phyloP scores from a whole-genome alignment of 1,140 invertebrate genomes.

The Procambarus virginalis region DNA sequence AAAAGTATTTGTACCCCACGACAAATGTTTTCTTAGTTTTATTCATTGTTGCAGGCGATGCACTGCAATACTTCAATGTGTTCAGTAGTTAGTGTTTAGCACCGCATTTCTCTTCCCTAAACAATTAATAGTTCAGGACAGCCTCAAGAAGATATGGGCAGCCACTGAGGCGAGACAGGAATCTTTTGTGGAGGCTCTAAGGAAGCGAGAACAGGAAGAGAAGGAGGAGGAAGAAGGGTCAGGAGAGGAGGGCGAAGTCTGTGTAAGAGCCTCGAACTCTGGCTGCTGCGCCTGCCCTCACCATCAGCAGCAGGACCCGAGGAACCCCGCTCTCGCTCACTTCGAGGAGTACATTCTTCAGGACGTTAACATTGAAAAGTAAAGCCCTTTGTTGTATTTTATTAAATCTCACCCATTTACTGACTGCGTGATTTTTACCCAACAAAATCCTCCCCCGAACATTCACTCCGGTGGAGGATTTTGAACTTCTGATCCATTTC shows the following conservation, averaged over 20 bases:
- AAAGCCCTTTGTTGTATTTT: not conserved
- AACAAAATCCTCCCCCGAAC: too few relatives aligned
- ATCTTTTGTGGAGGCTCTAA: too few relatives aligned
- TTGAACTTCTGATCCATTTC: too few relatives aligned
- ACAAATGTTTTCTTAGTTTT: too few relatives aligned
- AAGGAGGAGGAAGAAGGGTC: not conserved
- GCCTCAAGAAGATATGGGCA: not conserved
- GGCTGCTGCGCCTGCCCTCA: conserved; percentile 12
- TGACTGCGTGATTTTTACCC: too few relatives aligned
- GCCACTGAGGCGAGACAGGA: not conserved
- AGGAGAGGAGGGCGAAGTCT: not conserved
- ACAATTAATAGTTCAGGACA: not conserved
- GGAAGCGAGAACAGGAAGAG: not conserved
- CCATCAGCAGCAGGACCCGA: not conserved
- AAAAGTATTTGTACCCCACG: too few relatives aligned
- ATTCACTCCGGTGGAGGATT: too few relatives aligned
- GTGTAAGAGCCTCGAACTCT: not conserved
- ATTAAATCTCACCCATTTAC: too few relatives aligned
- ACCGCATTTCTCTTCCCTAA: too few relatives aligned
- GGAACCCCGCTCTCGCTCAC: not conserved
- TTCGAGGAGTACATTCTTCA: not conserved
- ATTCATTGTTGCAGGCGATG: too few relatives aligned
- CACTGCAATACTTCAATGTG: too few relatives aligned
- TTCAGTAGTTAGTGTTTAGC: too few relatives aligned
- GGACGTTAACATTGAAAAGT: not conserved